Base-by-base conservation (phyloP, 2,113 vertebrate genomes). In the Cinclus cinclus region DNA sequence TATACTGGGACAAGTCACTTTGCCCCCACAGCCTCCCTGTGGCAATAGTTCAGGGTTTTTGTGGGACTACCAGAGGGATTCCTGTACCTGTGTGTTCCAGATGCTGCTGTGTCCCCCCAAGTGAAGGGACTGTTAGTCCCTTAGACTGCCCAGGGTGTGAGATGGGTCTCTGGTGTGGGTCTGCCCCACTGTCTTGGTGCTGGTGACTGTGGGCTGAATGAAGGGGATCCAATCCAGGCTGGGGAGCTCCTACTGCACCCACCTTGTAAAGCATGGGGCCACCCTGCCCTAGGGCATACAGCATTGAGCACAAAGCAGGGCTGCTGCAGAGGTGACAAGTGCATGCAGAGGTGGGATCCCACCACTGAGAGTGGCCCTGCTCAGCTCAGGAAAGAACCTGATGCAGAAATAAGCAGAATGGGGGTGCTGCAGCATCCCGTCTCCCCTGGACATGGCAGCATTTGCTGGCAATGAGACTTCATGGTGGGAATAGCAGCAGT, bases 31-130 rank as follows among this genome's bases (percentile, higher is more conserved):
- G 56, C 24, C 44, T 53, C 19, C 37, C n/a, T 6, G 5, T 17
- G 53, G n/a, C 42, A 33, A 11, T 15, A 46, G 58, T 28, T 68
- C 30, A 52, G 47, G 59, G 17, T 28, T 62, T 16, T 1, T 28
- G 33, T 20, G 58, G 67, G 30, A 20, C 46, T 13, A 3, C 17
- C 33, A 31, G 11, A 35, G 37, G 14, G 33, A 55, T 37, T 1
- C 24, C 22, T 6, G 44, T 3, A 6, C 9, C 58, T 22, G 7
- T 49, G 53, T 31, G 11, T 37, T n/a, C 28, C 4, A 0, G 12
- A 5, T 15, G 46, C 69, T 49, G 27, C n/a, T 1, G 0, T 58
- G 39, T 31, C 18, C 49, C 21, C n/a, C 2, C 0, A 9, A 24
- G 6, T 70, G 52, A 65, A 37, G 37, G 60, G 4, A 6, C 39